Evolutionary conservation across 2,888 invertebrate genomes (phyloP), one percentile per base, ranked within the genome.

Genomic region (Melanostoma scalare): DNA sequence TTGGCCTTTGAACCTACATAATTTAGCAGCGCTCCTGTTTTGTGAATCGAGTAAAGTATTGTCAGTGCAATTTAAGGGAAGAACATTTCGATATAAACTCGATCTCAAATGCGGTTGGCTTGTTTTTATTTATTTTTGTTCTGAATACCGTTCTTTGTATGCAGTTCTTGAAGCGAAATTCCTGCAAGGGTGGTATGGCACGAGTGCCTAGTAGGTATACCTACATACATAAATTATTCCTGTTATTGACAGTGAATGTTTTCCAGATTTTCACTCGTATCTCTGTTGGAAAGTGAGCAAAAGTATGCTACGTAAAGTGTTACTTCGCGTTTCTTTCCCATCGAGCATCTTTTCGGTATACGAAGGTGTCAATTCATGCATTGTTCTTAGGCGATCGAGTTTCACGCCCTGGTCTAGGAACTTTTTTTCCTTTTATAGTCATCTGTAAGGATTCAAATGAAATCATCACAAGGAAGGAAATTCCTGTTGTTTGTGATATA

Each of bases 221-320:
- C 35, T 33, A 74, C 73, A 46, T 78, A 67, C 79, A 84, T 84
- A 74, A 84, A 84, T 84, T 74, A 84, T 71, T 67, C 44, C 58
- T 40, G 53, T 48, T 67, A 84, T 84, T 78, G 82, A 68, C 82
- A 79, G 63, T 60, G 50, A 58, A 53, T 69, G 58, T 60, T 58
- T 53, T 74, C 58, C 52, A 33, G 38, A 52, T 73, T 73, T 74
- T 48, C 31, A 40, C 40, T 55, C 30, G 9, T 33, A 67, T 40
- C 30, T 35, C 8, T 20, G 10, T 46, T 46, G 58, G 1, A 38
- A 31, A 2, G 52, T 4, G 3, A 8, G 5, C 31, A 33, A 44
- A 6, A 46, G 60, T 63, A 52, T 69, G 74, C 78, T 73, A 78
- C 53, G 73, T 78, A 65, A 84, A 79, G 82, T 78, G 78, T 84